Evolutionary conservation across 1,140 invertebrate genomes (phyloP).

Genomic region (Thaumetopoea pityocampa): DNA sequence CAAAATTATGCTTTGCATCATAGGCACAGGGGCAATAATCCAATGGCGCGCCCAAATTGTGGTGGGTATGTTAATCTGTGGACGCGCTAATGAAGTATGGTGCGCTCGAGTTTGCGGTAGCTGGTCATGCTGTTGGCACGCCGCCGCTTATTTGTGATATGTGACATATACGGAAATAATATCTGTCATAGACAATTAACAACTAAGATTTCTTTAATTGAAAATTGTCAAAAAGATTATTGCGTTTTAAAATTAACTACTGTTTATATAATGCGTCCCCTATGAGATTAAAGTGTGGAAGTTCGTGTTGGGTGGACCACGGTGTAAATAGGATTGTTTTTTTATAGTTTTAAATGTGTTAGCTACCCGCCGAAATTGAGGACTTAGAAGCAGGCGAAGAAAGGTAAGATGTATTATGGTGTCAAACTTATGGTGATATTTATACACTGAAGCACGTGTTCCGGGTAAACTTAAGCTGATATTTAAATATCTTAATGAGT

Average conservation of each 20-base stretch:
- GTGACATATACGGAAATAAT: slow-evolving; percentile 39
- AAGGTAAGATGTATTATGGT: slow-evolving; percentile 23
- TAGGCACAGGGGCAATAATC: slow-evolving; percentile 26
- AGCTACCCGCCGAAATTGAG: slow-evolving; percentile 30
- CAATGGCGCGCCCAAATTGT: slow-evolving; percentile 15
- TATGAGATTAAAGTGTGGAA: background rate
- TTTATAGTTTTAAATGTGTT: slow-evolving; percentile 24
- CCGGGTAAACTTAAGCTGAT: too few species aligned
- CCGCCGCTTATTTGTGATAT: slow-evolving; percentile 60
- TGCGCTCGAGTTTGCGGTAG: slow-evolving; percentile 68
- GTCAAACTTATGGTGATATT: background rate
- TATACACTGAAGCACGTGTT: too few species aligned
- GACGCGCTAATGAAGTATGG: slow-evolving; percentile 66
- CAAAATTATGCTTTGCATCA: slow-evolving; percentile 25
- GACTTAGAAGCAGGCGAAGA: slow-evolving; percentile 26
- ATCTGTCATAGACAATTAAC: background rate
- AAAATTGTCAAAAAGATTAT: background rate
- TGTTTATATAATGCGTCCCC: slow-evolving; percentile 1
- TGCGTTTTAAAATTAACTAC: background rate
- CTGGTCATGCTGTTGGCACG: slow-evolving; percentile 67
- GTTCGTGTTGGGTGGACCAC: slow-evolving; percentile 20
- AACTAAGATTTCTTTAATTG: slow-evolving; percentile 5
- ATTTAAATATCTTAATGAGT: too few species aligned
- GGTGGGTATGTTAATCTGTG: slow-evolving; percentile 62
- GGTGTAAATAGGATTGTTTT: slow-evolving; percentile 11